Evolutionary conservation across 2,888 invertebrate genomes (phyloP).

Genomic region (Ochropleura leucogaster): DNA sequence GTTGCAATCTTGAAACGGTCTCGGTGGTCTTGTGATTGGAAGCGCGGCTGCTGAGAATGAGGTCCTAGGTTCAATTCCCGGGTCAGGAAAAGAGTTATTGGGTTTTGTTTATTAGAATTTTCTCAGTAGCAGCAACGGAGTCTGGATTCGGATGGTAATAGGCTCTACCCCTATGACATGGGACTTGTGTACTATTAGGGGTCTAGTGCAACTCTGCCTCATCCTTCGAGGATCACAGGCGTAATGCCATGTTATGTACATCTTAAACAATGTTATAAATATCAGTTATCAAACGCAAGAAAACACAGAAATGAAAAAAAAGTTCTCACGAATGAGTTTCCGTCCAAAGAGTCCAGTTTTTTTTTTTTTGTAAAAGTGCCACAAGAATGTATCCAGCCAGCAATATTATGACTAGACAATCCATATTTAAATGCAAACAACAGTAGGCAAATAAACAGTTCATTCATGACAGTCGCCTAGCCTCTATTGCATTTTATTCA

Average conservation of each 20-base stretch:
- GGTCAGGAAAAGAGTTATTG: too few relatives aligned
- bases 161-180: too few relatives aligned
- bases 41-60: too few relatives aligned
- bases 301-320: neutral
- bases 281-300: neutral
- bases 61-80: too few relatives aligned
- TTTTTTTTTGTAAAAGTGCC: neutral
- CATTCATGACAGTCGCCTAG: constrained; percentile 15
- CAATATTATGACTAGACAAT: constrained; percentile 27
- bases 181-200: too few relatives aligned
- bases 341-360: neutral
- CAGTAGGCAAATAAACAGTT: constrained; percentile 30
- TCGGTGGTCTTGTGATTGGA: too few relatives aligned
- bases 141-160: too few relatives aligned
- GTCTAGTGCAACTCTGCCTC: too few relatives aligned
- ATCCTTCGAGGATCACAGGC: too few relatives aligned
- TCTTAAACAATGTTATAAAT: neutral
- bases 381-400: neutral
- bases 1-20: neutral
- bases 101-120: too few relatives aligned
- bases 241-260: neutral
- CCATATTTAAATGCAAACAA: constrained; percentile 32
- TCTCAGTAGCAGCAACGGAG: too few relatives aligned
- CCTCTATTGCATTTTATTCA: constrained; percentile 43
- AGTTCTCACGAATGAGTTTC: neutral